These are phyloP conservation scores for Haliclona indistincta DNA, from an alignment of 37 sponge, comb jelly and placozoan species.

Conservation along the genomic window DNA sequence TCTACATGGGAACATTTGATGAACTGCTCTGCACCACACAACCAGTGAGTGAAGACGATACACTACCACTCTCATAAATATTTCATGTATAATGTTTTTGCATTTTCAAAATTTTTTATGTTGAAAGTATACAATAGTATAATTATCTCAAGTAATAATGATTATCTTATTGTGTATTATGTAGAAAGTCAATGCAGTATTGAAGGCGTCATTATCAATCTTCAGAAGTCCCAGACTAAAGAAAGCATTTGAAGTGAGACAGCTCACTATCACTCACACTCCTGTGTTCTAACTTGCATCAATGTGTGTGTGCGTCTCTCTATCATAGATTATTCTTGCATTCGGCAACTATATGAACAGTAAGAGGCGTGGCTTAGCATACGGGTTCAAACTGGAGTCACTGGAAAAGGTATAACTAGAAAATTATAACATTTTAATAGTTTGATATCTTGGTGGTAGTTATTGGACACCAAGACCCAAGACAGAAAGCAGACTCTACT, in stretches of 20 bases:
- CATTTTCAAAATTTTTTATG: too few species aligned
- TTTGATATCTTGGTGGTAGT: slow-evolving; percentile 7
- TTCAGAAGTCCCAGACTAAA: slow-evolving; percentile 69
- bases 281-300: too few species aligned
- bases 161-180: too few species aligned
- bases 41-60: slow-evolving; percentile 74
- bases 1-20: slow-evolving; percentile 89
- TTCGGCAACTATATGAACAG: slow-evolving; percentile 96
- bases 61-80: too few species aligned
- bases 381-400: slow-evolving; percentile 83
- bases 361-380: slow-evolving; percentile 65
- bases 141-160: too few species aligned
- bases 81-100: too few species aligned
- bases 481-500: slow-evolving; percentile 73
- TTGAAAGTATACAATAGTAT: too few species aligned
- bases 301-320: not conserved
- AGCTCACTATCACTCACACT: not conserved
- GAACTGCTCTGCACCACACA: slow-evolving; percentile 56
- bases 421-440: not conserved
- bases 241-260: slow-evolving; percentile 77
- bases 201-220: slow-evolving; percentile 70
- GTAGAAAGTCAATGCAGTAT: slow-evolving; percentile 71
- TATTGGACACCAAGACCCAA: slow-evolving; percentile 56
- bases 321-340: slow-evolving; percentile 72
- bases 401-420: slow-evolving; percentile 54